Percentiles rank a stretch among this genome's conserved stretches.
Conservation (phyloP, 92 coral and sea anemone species). For the Virgularia gustaviana region DNA sequence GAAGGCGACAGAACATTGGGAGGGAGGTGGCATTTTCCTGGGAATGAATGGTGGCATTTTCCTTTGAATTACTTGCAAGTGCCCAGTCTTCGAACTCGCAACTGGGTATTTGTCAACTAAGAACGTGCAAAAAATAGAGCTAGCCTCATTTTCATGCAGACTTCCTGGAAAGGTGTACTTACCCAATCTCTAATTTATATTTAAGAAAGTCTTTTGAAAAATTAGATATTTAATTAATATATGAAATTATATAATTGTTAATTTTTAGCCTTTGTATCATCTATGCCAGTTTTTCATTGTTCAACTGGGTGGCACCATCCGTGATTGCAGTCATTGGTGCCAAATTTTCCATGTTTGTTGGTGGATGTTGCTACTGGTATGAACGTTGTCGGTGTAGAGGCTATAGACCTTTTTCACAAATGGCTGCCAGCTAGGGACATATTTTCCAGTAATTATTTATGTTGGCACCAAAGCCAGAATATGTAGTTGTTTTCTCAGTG, state of each 20-base stretch:
- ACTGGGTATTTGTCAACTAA: too few species aligned
- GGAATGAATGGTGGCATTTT: too few species aligned
- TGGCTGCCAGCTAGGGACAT: too few species aligned
- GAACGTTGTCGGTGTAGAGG: not conserved
- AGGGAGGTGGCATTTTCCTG: too few species aligned
- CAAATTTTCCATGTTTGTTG: constrained; percentile 75
- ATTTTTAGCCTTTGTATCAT: constrained; percentile 79
- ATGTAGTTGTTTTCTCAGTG: not conserved
- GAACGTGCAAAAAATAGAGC: not conserved
- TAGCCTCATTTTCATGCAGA: too few species aligned
- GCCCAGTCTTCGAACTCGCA: too few species aligned
- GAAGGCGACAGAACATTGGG: too few species aligned
- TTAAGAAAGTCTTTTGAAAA: not conserved
- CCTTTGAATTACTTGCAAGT: too few species aligned
- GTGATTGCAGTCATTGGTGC: constrained; percentile 87
- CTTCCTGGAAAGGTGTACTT: too few species aligned
- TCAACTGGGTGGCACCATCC: constrained; percentile 98
- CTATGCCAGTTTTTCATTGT: constrained; percentile 81
- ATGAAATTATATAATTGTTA: not conserved
- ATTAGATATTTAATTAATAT: too few species aligned
- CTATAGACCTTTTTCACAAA: not conserved
- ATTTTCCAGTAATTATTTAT: too few species aligned
- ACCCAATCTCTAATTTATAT: not conserved
- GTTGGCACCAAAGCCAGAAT: too few species aligned
- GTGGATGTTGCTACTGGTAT: constrained; percentile 94